Evolutionary conservation across 2,797 vertebrate species (phyloP), one percentile per base, ranked within the genome.

Genomic region (Pseudochromis fuscus): DNA sequence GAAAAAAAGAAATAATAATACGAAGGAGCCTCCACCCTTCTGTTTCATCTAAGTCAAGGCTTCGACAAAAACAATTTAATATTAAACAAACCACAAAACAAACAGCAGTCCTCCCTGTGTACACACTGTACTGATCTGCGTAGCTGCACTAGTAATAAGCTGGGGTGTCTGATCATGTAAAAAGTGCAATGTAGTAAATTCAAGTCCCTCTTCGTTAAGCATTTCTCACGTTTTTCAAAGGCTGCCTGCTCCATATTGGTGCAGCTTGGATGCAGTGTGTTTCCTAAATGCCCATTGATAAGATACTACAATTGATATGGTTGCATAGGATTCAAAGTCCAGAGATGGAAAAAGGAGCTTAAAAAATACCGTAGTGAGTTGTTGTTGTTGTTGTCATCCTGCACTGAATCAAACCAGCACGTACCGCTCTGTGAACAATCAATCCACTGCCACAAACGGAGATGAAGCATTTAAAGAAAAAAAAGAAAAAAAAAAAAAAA

Each of bases 401-500:
- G 77, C 72, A 55, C 63, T 72, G 78, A 80, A 74, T 72, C 69
- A 77, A 70, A 86, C 21, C 76, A 59, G 81, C 82, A 67, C 88
- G 81, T 84, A 89, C 84, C 85, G 89, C 80, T 82, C 71, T 80
- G 81, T 74, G 70, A 72, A 80, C 77, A 70, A 86, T 86, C 81
- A 91, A 79, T 87, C 77, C 84, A 77, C 74, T 80, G 82, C 72
- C 63, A 75, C 55, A 81, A 58, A 55, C 55, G 38, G 19, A 85
- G 83, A 84, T 64, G 78, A 73, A 82, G 86, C 77, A 71, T 76
- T 86, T 52, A 27, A 73, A 77, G 56, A 66, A 59, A 77, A 60
- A 66, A 59, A 28, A 67, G 73, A 75, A 77, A 57, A 63, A 58
- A 30, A 72, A 77, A 55, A 65, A 53, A 82, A 69, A 73, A 77